Evolutionary conservation across 2,888 invertebrate species (phyloP).

Genomic region (Pachymerium ferrugineum): DNA sequence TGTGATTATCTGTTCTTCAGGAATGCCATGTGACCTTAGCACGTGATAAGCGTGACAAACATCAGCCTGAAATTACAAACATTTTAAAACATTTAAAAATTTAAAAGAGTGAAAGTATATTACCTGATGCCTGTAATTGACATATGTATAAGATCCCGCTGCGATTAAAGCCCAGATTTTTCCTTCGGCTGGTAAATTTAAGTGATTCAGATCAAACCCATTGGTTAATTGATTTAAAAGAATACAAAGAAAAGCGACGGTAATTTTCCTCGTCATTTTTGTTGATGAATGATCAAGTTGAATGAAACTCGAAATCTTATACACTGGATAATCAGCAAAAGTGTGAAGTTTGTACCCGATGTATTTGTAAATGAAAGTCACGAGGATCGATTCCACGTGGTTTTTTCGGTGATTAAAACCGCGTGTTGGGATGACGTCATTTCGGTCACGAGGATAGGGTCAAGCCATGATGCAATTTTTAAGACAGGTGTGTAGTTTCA

Average conservation of each 20-base stretch:
- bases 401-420: too few relatives aligned
- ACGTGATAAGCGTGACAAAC: conserved; percentile 57
- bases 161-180: conserved; percentile 56
- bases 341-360: too few relatives aligned
- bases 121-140: conserved; percentile 59
- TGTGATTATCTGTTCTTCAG: conserved; percentile 54
- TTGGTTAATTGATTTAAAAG: neutral
- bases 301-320: too few relatives aligned
- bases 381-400: too few relatives aligned
- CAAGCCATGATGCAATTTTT: too few relatives aligned
- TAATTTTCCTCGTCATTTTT: neutral
- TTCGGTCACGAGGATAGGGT: too few relatives aligned
- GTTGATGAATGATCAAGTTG: too few relatives aligned
- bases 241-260: neutral
- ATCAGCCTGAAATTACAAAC: conserved; percentile 49
- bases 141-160: conserved; percentile 56
- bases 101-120: too few relatives aligned
- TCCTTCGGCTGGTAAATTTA: conserved; percentile 33
- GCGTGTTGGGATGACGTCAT: too few relatives aligned
- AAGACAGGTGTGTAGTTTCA: too few relatives aligned
- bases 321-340: too few relatives aligned
- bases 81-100: neutral
- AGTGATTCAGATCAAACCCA: neutral
- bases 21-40: conserved; percentile 52
- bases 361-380: too few relatives aligned